These are phyloP conservation scores for Bucorvus abyssinicus DNA, from an alignment of 2,797 vertebrate genomes.

Conservation along the genomic window DNA sequence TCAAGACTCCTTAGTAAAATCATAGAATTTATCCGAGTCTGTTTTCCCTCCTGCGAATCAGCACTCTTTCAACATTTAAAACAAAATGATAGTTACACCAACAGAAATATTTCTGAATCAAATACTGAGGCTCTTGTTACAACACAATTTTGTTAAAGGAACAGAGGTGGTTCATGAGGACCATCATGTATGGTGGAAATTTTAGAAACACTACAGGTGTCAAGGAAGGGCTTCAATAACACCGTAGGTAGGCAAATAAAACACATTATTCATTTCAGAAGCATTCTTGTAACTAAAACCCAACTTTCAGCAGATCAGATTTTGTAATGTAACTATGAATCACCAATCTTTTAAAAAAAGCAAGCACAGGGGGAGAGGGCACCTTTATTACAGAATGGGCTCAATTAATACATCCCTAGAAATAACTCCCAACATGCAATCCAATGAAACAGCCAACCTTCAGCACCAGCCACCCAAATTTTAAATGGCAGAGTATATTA, in stretches of 20 bases:
- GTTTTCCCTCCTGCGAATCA: background rate
- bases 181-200: background rate
- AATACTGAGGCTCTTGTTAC: background rate
- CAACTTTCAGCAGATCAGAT: background rate
- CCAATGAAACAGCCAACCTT: background rate
- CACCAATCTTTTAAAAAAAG: background rate
- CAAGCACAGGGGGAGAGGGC: background rate
- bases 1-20: background rate
- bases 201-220: background rate
- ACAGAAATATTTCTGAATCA: background rate
- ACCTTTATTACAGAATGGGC: background rate
- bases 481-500: background rate
- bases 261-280: background rate
- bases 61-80: background rate
- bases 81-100: background rate
- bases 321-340: background rate
- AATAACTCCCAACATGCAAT: background rate
- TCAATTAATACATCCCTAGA: background rate
- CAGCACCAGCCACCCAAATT: background rate
- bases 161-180: background rate
- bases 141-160: background rate
- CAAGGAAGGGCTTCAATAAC: background rate
- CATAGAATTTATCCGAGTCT: background rate
- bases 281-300: background rate
- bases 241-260: background rate